These are phyloP conservation scores for Lutraria lutraria DNA, from an alignment of 2,888 invertebrate species.

Conservation along the genomic window DNA sequence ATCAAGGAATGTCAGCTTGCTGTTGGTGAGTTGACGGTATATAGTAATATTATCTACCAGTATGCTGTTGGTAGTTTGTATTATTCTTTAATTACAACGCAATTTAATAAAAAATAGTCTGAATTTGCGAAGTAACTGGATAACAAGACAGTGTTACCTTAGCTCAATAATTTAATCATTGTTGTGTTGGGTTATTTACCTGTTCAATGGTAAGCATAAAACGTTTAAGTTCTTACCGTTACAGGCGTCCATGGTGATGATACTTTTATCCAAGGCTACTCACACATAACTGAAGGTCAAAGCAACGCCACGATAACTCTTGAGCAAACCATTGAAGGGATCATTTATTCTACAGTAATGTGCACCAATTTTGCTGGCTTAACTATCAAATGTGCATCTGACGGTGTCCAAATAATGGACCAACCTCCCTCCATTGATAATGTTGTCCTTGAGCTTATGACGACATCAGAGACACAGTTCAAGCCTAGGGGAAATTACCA, in stretches of 20 bases:
- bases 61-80: background rate
- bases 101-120: no score
- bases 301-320: background rate
- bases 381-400: slow-evolving; percentile 46
- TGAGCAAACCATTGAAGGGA: background rate
- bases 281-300: background rate
- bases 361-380: slow-evolving; percentile 64
- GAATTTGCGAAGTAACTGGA: no score
- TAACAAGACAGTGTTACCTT: no score
- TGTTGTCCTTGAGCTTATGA: slow-evolving; percentile 53
- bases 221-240: background rate
- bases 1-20: slow-evolving; percentile 61
- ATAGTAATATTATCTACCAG: no score
- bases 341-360: slow-evolving; percentile 51
- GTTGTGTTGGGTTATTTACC: no score
- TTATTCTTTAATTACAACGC: no score
- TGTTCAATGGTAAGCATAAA: no score
- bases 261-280: slow-evolving; percentile 26
- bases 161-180: no score
- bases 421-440: slow-evolving; percentile 50
- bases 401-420: slow-evolving; percentile 64
- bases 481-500: slow-evolving; percentile 60
- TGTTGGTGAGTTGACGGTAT: slow-evolving; percentile 50
- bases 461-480: slow-evolving; percentile 61
- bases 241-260: slow-evolving; percentile 13